Base-by-base conservation (phyloP, 2,888 invertebrate species). In the Mythimna albipuncta region DNA sequence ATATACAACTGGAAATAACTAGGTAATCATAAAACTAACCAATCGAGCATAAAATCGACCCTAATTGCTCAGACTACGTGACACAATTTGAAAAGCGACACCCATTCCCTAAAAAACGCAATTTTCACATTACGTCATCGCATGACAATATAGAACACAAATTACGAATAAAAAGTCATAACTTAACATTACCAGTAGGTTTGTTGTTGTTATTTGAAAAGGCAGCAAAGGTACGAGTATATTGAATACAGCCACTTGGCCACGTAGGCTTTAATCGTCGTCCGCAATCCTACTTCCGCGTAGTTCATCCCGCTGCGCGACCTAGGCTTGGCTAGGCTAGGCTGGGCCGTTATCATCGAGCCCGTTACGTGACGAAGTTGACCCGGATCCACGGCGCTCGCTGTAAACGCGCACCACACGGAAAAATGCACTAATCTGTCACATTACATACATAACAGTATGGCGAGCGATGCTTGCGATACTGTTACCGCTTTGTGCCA, bases 221-320 rank as follows among this genome's bases (percentile, higher is more conserved):
- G 32, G 63, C 57, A 66, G 72, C 13, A 57, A 59, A 70, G 59
- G 57, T 77, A 26, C 26, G 26, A 26, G 26, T 26, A 64, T 55
- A 72, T 79, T 75, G 64, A 77, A 79, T 69, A 74, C 69, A 71
- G 41, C 57, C 73, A 63, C 63, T 38, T 44, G 44, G 71, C 68
- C 66, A 83, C 85, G 86, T 76, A 88, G 88, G 85, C 88, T 91
- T 90, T 92, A 92, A 92, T 92, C 88, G 90, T 77, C 89, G 92
- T 90, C 90, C 91, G 93, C 91, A 89, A 91, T 94, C 92, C 92
- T 89, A 93, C 94, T 95, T 96, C 96, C 96, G 96, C 94, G 93
- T 94, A 91, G 92, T 93, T 94, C 96, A 95, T 95, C 96, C 96
- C 95, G 95, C 95, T 95, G 92, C 90, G 91, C 94, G 95, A 95